These are phyloP conservation scores for Nysson spinosus DNA, from an alignment of 2,888 invertebrate genomes.

Conservation along the genomic window DNA sequence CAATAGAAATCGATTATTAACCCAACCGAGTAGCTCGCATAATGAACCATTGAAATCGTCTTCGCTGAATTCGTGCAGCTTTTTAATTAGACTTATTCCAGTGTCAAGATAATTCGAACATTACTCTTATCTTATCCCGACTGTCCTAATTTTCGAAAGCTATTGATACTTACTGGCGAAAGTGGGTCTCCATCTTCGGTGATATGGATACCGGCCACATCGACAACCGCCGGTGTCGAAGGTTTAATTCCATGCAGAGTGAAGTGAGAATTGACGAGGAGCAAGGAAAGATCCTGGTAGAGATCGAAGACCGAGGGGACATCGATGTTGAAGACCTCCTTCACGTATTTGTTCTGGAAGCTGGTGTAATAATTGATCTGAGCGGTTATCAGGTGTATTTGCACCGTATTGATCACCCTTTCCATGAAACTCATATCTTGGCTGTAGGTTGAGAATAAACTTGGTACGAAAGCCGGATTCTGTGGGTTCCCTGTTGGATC, in stretches of 20 bases:
- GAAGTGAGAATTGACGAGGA: constrained; percentile 80
- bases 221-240: constrained; percentile 78
- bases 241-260: constrained; percentile 79
- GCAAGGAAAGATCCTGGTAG: constrained; percentile 66
- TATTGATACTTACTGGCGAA: constrained; percentile 54
- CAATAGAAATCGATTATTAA: too few relatives aligned
- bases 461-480: constrained; percentile 58
- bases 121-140: background rate
- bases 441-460: constrained; percentile 36
- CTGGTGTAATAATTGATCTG: constrained; percentile 46
- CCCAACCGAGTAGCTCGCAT: too few relatives aligned
- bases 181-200: constrained; percentile 36
- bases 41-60: too few relatives aligned
- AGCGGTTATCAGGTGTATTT: background rate
- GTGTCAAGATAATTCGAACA: background rate
- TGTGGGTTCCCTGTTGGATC: constrained; percentile 60
- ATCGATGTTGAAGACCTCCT: constrained; percentile 59
- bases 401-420: constrained; percentile 59
- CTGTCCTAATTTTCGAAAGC: background rate
- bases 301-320: constrained; percentile 42
- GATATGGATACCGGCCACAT: constrained; percentile 80
- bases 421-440: constrained; percentile 63
- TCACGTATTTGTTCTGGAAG: constrained; percentile 47
- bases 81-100: background rate
- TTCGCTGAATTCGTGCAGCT: too few relatives aligned